Conservation (phyloP, 2,113 vertebrate genomes). For the Chaenocephalus aceratus region DNA sequence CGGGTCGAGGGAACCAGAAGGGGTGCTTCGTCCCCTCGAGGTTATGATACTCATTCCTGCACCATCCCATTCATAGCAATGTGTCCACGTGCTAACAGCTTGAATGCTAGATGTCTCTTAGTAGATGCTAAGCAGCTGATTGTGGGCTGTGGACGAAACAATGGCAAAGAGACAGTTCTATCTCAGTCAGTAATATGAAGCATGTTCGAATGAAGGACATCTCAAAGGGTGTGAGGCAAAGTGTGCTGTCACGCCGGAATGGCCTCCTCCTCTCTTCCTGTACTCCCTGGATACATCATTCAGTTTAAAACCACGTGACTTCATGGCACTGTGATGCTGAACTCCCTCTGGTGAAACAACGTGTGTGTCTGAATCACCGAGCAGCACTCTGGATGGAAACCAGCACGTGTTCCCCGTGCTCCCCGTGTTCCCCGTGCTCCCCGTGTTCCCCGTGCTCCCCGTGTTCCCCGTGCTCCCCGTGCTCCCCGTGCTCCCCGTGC, state of each 20-base stretch:
- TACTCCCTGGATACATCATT: conserved; percentile 39
- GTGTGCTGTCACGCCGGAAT: conserved; percentile 31
- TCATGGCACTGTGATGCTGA: not conserved
- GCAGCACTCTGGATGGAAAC: conserved; percentile 28
- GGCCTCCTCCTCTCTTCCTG: conserved; percentile 9
- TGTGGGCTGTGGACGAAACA: not conserved
- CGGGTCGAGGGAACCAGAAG: too few relatives aligned
- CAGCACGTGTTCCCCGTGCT: conserved; percentile 25
- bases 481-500: too few relatives aligned
- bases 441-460: too few relatives aligned
- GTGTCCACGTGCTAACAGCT: not conserved
- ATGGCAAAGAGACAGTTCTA: not conserved
- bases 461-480: too few relatives aligned
- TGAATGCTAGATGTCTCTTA: not conserved
- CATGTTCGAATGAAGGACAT: conserved; percentile 49
- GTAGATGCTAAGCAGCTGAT: not conserved
- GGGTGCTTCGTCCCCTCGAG: too few relatives aligned
- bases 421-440: too few relatives aligned
- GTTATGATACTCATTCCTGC: too few relatives aligned
- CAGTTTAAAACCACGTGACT: conserved; percentile 3
- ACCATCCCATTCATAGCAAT: too few relatives aligned
- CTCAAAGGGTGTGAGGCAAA: conserved; percentile 40
- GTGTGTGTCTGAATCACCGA: not conserved
- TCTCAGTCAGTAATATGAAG: not conserved
- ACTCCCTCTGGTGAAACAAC: not conserved